phyloP scores from a whole-genome alignment of 1,140 invertebrate genomes.

The Halotydeus destructor region DNA sequence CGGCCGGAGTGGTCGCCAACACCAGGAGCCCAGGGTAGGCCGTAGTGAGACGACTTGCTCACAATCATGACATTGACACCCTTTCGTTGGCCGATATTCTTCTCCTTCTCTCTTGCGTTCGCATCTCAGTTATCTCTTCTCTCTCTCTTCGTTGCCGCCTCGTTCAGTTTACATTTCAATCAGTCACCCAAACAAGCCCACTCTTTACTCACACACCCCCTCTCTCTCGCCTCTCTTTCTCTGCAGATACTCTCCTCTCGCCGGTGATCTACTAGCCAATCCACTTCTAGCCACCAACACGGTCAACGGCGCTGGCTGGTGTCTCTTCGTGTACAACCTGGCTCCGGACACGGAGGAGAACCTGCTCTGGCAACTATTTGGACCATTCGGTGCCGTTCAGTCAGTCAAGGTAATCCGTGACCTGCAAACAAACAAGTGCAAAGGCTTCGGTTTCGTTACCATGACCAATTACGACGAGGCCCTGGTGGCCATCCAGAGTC shows the following conservation, averaged over 20 bases:
- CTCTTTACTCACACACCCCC: conserved; percentile 4
- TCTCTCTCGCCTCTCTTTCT: conserved; percentile 44
- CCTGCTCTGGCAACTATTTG: conserved; percentile 94
- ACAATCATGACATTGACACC: neutral
- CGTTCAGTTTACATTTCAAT: neutral
- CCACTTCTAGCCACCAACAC: conserved; percentile 55
- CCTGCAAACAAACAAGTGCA: conserved; percentile 94
- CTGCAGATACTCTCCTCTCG: conserved; percentile 75
- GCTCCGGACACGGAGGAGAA: conserved; percentile 96
- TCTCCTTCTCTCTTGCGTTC: neutral
- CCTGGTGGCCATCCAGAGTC: conserved; percentile 82
- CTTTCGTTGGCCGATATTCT: neutral
- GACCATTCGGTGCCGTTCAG: conserved; percentile 94
- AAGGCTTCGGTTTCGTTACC: conserved; percentile 98
- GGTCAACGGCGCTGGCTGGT: conserved; percentile 60
- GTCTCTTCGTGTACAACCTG: conserved; percentile 96
- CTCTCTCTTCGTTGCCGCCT: neutral
- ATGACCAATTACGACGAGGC: conserved; percentile 99
- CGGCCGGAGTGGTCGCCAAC: neutral
- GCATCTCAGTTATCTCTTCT: conserved; percentile 1
- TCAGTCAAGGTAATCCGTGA: conserved; percentile 94
- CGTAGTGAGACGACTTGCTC: no score
- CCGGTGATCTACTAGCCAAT: conserved; percentile 63
- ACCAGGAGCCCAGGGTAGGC: no score
- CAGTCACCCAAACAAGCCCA: neutral